These are phyloP conservation scores for Pteria penguin DNA, from an alignment of 2,888 invertebrate genomes.

Conservation along the genomic window DNA sequence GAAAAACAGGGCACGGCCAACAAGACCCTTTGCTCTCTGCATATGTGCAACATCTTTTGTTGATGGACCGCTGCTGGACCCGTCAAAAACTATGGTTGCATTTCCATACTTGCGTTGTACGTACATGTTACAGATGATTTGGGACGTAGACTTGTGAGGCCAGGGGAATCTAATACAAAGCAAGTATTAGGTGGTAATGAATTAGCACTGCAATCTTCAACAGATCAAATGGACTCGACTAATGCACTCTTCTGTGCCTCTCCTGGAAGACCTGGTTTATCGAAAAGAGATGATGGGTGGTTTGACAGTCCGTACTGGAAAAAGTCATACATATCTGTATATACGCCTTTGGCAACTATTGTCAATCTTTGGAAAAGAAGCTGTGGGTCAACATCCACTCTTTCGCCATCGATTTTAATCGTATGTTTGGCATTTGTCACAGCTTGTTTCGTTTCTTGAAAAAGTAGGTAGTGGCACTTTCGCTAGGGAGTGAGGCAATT, in stretches of 20 bases:
- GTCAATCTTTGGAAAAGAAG: constrained; percentile 23
- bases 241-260: too few species aligned
- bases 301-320: constrained; percentile 17
- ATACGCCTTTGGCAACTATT: not conserved
- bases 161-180: too few species aligned
- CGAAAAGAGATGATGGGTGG: too few species aligned
- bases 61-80: too few species aligned
- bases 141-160: constrained; percentile 25
- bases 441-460: too few species aligned
- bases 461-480: too few species aligned
- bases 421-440: constrained; percentile 23
- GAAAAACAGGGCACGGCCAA: not conserved
- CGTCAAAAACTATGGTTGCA: constrained; percentile 49
- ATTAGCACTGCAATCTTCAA: constrained; percentile 21
- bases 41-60: constrained; percentile 49
- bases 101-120: constrained; percentile 43
- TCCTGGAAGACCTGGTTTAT: too few species aligned
- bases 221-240: too few species aligned
- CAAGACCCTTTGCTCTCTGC: constrained; percentile 35
- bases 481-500: too few species aligned
- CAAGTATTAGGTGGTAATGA: too few species aligned
- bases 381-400: constrained; percentile 7
- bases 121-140: constrained; percentile 38
- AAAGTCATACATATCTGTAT: not conserved
- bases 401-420: constrained; percentile 18